Percentiles rank a stretch among this genome's conserved stretches.
Evolutionary conservation across 2,113 vertebrate species (phyloP).

Genomic region (Bostrychus sinensis): DNA sequence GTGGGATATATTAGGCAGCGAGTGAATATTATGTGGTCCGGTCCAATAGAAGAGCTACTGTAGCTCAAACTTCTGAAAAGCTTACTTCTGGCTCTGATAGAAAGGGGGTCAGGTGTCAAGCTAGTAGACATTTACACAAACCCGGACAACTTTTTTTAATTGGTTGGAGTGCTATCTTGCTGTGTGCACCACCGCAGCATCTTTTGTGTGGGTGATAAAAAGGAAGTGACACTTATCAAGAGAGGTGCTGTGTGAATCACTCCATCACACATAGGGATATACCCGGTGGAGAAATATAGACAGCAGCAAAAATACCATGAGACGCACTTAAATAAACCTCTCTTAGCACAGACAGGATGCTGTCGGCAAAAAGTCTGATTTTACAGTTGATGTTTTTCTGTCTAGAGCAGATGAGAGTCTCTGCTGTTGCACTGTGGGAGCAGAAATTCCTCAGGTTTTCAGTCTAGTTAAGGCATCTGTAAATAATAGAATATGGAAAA

Average conservation of each 20-base stretch:
- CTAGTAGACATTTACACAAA: conserved; percentile 39
- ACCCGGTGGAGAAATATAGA: conserved; percentile 61
- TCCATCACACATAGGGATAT: conserved; percentile 54
- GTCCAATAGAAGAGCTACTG: background rate
- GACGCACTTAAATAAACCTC: conserved; percentile 17
- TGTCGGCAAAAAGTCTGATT: conserved; percentile 2
- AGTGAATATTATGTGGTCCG: background rate
- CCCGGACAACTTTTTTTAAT: conserved; percentile 17
- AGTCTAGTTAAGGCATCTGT: background rate
- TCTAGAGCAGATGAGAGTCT: background rate
- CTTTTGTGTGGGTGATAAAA: conserved; percentile 62
- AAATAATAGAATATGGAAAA: conserved; percentile 11
- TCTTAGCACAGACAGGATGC: conserved; percentile 27
- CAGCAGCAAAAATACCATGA: conserved; percentile 44
- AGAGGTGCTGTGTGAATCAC: conserved; percentile 69
- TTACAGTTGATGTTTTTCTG: conserved; percentile 1
- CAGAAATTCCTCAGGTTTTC: background rate
- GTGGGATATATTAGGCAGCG: background rate
- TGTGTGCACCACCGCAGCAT: conserved; percentile 41
- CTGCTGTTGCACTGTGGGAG: background rate
- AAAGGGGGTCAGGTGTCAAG: background rate
- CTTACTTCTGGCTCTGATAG: background rate
- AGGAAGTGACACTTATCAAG: conserved; percentile 70
- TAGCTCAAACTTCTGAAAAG: too few relatives aligned
- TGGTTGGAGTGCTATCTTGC: conserved; percentile 43